Base-by-base conservation (phyloP, 1,140 invertebrate genomes). In the Pantala flavescens region DNA sequence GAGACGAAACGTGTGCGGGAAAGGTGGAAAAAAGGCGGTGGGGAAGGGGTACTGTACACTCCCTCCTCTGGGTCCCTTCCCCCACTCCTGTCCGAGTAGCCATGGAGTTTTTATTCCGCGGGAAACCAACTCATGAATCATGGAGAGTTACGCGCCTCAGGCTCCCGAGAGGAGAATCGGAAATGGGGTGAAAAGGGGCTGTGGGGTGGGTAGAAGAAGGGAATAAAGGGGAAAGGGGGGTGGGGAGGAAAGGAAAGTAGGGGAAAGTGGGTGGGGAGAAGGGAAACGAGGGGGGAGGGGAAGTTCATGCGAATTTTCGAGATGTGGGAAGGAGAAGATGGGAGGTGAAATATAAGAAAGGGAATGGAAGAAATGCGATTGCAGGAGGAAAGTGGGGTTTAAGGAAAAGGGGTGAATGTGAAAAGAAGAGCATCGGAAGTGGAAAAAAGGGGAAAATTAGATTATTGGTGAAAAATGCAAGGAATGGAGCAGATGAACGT, bases 111-210 rank as follows among this genome's bases (percentile, higher is more conserved):
- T 63, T 63, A 63, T 63, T 19, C 49, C 49, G 49, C 49, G 49
- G 49, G 49, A 63, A 63, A 63, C 49, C 49, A 63, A 63, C 49
- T 63, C 49, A 63, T 63, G 49, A 63, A 63, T 63, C 49, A 63
- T 63, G 14, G 49, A 63, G 49, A 63, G 49, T 63, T 63, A 63
- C 49, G 49, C 49, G 49, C 49, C 49, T 63, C 49, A 63, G 49
- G 49, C 3, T 63, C 49, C 12, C 49, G 49, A 21, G 49, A 63
- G 49, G 12, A 63, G 49, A 63, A 63, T 63, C 49, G 49, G 49
- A 63, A 63, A 63, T 63, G 49, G 49, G 49, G 49, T 63, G 49
- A 63, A 63, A 63, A 63, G 49, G 49, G 49, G 49, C 12, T 3
- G 49, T 63, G 49, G 49, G 49, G 16, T 16, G 49, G 49, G 49